Evolutionary conservation across 1,140 invertebrate genomes (phyloP).

Genomic region (Homalodisca vitripennis): DNA sequence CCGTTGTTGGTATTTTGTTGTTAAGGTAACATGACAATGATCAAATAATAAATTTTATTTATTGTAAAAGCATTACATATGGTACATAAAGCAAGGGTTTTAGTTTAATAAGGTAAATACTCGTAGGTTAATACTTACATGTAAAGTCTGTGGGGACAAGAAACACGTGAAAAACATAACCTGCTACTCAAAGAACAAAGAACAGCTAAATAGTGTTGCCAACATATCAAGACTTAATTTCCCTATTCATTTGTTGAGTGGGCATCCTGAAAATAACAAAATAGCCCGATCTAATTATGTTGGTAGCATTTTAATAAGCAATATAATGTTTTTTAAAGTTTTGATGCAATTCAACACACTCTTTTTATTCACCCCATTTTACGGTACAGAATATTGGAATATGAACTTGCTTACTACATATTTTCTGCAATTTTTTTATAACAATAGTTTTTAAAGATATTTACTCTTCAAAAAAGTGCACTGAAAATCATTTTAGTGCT

Average conservation of each 20-base stretch:
- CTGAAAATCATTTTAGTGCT: too few relatives aligned
- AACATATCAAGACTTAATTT: constrained; percentile 15
- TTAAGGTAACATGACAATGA: not conserved
- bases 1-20: not conserved
- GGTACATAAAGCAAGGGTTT: not conserved
- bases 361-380: too few relatives aligned
- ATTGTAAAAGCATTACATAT: constrained; percentile 8
- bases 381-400: too few relatives aligned
- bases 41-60: not conserved
- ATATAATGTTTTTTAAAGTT: not conserved
- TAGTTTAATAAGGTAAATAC: not conserved
- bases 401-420: too few relatives aligned
- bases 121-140: not conserved
- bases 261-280: constrained; percentile 7
- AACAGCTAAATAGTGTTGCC: constrained; percentile 7
- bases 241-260: not conserved
- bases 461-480: too few relatives aligned
- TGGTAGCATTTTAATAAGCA: not conserved
- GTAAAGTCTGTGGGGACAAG: not conserved
- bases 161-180: constrained; percentile 1
- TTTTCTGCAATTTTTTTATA: too few relatives aligned
- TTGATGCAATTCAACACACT: not conserved
- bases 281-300: not conserved
- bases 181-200: not conserved
- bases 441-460: too few relatives aligned